Conservation (phyloP, 2,113 vertebrate species). For the Antechinus flavipes region DNA sequence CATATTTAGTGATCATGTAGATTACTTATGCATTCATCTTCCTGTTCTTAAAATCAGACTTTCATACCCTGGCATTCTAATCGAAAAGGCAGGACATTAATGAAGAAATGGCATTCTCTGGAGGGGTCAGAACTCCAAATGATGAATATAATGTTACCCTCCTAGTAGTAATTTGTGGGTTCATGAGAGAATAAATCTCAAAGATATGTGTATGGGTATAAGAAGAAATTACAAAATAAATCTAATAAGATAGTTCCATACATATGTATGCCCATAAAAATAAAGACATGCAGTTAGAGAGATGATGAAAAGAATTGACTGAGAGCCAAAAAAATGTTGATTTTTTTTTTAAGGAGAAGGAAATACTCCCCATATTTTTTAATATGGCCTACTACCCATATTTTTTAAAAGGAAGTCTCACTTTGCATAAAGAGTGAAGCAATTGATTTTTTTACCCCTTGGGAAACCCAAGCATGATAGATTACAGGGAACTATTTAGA, state of each 20-base stretch:
- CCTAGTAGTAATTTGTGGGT: constrained; percentile 85
- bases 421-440: not conserved
- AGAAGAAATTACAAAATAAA: constrained; percentile 78
- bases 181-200: constrained; percentile 77
- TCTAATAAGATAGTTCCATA: constrained; percentile 76
- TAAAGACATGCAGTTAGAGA: constrained; percentile 66
- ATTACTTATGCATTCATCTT: constrained; percentile 71
- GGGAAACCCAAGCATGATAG: not conserved
- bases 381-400: not conserved
- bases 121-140: constrained; percentile 60
- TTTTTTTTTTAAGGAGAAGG: constrained; percentile 57
- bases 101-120: constrained; percentile 55
- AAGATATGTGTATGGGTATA: constrained; percentile 72
- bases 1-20: constrained; percentile 21
- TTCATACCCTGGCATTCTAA: constrained; percentile 70
- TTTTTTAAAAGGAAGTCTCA: not conserved
- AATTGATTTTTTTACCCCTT: not conserved
- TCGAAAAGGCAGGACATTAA: constrained; percentile 74
- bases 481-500: not conserved
- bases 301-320: not conserved
- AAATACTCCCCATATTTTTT: constrained; percentile 24
- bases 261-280: constrained; percentile 58
- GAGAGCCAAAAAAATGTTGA: constrained; percentile 68
- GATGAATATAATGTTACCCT: constrained; percentile 79
- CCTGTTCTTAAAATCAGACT: constrained; percentile 59